Evolutionary conservation across 2,797 vertebrate species (phyloP), one percentile per base, ranked within the genome.

Genomic region (Lacerta agilis): DNA sequence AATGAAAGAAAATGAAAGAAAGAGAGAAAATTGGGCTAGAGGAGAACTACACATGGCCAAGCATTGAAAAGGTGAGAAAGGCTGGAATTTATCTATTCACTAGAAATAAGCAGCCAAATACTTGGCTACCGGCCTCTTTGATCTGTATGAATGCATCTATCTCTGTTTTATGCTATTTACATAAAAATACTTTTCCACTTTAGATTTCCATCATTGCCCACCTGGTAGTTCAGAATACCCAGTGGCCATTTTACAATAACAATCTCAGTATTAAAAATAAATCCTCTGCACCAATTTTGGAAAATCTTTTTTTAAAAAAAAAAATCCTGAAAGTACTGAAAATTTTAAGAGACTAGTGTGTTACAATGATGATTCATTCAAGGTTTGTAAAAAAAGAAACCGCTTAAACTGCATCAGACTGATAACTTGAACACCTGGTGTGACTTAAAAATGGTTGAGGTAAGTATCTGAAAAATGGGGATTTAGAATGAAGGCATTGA

Each of bases 391-490:
- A 91, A 91, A 93, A 87, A 93, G 89, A 67, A 88, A 93, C 83
- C 78, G 29, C 82, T 85, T 81, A 93, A 90, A 66, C 76, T 55
- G 49, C 77, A 90, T 91, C 89, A 96, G 79, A 89, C 86, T 93
- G 81, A 95, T 88, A 94, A 94, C 92, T 84, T 90, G 88, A 94
- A 93, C 79, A 94, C 93, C 94, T 89, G 91, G 92, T 90, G 94
- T 87, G 94, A 93, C 93, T 96, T 95, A 91, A 88, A 96, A 96
- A 92, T 87, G 85, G 93, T 78, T 96, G 90, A 79, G 80, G 84
- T 93, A 94, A 96, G 96, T 94, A 90, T 89, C 83, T 93, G 69
- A 88, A 97, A 87, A 97, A 95, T 95, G 89, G 93, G 90, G 95
- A 96, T 93, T 96, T 97, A 96, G 91, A 94, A 89, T 87, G 92